These are phyloP conservation scores for Marcusenius ussheri DNA, from an alignment of 2,113 vertebrate species.

Conservation along the genomic window DNA sequence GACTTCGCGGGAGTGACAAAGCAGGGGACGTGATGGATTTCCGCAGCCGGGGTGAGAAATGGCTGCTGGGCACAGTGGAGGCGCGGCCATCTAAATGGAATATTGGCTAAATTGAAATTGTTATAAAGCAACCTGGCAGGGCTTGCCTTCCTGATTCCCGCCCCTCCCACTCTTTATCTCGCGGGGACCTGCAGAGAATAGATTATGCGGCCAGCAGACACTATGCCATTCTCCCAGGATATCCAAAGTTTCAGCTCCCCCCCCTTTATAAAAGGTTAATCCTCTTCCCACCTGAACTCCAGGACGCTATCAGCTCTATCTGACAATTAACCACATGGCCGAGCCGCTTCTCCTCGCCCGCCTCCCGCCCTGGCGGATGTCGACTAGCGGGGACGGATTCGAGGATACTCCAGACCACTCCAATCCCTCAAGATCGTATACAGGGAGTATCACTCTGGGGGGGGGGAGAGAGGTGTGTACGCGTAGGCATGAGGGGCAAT, in stretches of 20 bases:
- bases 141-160: slow-evolving; percentile 24
- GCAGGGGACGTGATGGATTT: slow-evolving; percentile 50
- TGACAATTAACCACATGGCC: slow-evolving; percentile 62
- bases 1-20: slow-evolving; percentile 65
- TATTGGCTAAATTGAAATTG: slow-evolving; percentile 29
- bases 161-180: slow-evolving; percentile 11
- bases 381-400: slow-evolving; percentile 55
- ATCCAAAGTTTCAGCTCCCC: slow-evolving; percentile 41
- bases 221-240: slow-evolving; percentile 31
- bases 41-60: slow-evolving; percentile 37
- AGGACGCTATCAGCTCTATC: slow-evolving; percentile 57
- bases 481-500: not conserved
- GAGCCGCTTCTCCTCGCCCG: slow-evolving; percentile 47
- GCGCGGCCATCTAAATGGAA: not conserved
- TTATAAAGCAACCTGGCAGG: slow-evolving; percentile 20
- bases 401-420: slow-evolving; percentile 40
- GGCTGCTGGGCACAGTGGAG: not conserved
- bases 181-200: slow-evolving; percentile 25
- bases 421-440: slow-evolving; percentile 22
- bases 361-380: slow-evolving; percentile 55
- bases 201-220: slow-evolving; percentile 35
- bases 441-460: not conserved
- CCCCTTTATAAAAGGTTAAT: slow-evolving; percentile 60
- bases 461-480: not conserved
- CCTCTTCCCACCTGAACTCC: slow-evolving; percentile 54